These are phyloP conservation scores for Physeter macrocephalus DNA, from an alignment of 2,113 vertebrate species.

Conservation along the genomic window DNA sequence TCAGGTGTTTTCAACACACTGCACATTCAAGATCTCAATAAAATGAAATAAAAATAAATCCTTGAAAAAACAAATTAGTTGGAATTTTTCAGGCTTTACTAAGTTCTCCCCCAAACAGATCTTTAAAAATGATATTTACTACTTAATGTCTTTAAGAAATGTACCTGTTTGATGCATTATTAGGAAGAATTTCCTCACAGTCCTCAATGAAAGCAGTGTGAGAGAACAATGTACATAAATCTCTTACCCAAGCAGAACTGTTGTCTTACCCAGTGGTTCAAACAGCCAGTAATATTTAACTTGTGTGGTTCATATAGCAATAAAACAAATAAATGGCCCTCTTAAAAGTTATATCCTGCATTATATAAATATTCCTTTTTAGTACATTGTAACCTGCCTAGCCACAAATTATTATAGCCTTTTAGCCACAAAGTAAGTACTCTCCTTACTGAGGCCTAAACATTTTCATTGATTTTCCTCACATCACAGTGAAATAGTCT, in stretches of 20 bases:
- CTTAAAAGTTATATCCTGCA: constrained; percentile 49
- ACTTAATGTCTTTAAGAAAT: constrained; percentile 58
- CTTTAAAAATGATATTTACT: constrained; percentile 34
- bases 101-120: constrained; percentile 6
- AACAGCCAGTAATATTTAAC: constrained; percentile 67
- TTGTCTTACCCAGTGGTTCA: constrained; percentile 53
- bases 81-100: constrained; percentile 48
- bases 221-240: constrained; percentile 57
- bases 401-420: not conserved
- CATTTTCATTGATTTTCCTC: constrained; percentile 56
- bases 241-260: constrained; percentile 38
- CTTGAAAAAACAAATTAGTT: constrained; percentile 19
- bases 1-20: not conserved
- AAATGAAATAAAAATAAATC: not conserved
- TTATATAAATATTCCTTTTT: constrained; percentile 59
- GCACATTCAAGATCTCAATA: constrained; percentile 9
- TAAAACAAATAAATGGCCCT: constrained; percentile 48
- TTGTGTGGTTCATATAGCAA: constrained; percentile 40
- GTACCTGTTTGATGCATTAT: not conserved
- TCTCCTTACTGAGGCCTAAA: not conserved
- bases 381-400: not conserved
- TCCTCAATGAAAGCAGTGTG: constrained; percentile 39
- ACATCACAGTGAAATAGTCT: not conserved
- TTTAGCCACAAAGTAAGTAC: constrained; percentile 32
- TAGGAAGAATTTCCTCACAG: constrained; percentile 53